A percentile compares a stretch with the other conserved stretches of the same genome.
phyloP scores from a whole-genome alignment of 2,888 invertebrate species.

The Trypoxylon attenuatum region DNA sequence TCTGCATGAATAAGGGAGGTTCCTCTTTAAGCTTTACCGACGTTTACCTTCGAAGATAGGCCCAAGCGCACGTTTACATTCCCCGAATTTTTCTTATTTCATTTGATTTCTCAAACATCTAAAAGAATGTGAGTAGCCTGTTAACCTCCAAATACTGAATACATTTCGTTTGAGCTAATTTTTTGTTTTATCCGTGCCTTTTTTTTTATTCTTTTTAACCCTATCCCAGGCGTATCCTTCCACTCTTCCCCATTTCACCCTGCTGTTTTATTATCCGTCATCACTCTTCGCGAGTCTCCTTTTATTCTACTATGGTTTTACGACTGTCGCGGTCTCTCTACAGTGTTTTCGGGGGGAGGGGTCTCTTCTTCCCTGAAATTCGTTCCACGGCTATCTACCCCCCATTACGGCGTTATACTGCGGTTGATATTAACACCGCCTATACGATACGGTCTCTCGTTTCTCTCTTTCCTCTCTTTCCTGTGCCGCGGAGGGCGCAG shows the following conservation, averaged over 20 bases:
- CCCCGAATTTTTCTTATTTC: no score
- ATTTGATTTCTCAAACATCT: no score
- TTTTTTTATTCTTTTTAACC: no score
- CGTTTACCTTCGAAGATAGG: no score
- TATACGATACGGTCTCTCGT: not conserved
- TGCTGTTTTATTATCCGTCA: not conserved
- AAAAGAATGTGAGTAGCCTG: no score
- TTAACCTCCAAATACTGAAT: no score
- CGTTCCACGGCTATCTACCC: conserved; percentile 1
- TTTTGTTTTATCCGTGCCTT: no score
- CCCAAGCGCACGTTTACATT: no score
- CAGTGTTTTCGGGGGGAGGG: no score
- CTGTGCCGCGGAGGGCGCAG: not conserved
- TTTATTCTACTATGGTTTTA: not conserved
- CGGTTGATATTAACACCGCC: not conserved
- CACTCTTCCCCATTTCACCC: not conserved
- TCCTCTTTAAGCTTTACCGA: no score
- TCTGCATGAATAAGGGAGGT: no score
- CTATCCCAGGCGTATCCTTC: not conserved
- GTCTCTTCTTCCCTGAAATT: not conserved
- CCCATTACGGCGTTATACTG: conserved; percentile 5
- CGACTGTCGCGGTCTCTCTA: not conserved
- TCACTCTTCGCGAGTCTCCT: not conserved
- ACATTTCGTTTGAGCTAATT: no score
- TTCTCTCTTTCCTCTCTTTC: not conserved